Conservation (phyloP, 2,888 invertebrate species). For the Ceratothoa steindachneri region DNA sequence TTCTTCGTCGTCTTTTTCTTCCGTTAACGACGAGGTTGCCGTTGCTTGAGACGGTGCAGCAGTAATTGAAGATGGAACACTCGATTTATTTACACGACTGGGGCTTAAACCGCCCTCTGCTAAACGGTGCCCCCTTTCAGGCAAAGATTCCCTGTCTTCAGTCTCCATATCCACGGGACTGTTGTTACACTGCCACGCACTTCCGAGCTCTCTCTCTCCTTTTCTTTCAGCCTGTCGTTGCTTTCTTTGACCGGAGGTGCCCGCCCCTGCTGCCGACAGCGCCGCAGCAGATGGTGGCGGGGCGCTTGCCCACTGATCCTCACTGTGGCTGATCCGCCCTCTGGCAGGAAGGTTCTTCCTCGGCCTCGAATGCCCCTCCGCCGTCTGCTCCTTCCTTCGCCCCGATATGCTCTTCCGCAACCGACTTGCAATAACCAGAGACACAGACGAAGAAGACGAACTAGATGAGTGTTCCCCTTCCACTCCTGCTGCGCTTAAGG, state of each 20-base stretch:
- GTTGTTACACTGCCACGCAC: conserved; percentile 5
- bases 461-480: not conserved
- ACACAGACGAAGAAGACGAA: not conserved
- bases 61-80: not conserved
- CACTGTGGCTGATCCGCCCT: not conserved
- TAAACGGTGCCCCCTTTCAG: not conserved
- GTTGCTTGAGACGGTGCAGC: not conserved
- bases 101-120: not conserved
- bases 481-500: conserved; percentile 2
- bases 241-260: conserved; percentile 5
- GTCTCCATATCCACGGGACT: conserved; percentile 12
- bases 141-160: not conserved
- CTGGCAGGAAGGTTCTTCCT: not conserved
- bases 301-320: not conserved
- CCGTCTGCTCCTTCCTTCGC: not conserved
- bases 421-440: not conserved
- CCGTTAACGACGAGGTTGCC: not conserved
- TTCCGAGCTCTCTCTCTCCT: conserved; percentile 7
- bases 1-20: conserved; percentile 5
- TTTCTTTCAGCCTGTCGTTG: conserved; percentile 3
- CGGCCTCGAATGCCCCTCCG: not conserved
- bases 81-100: not conserved
- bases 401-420: not conserved
- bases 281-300: no score
- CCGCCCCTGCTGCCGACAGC: no score